A percentile compares a stretch with the other conserved stretches of the same genome.
Evolutionary conservation across 2,888 invertebrate genomes (phyloP).

Genomic region (Scaptomyza flava): DNA sequence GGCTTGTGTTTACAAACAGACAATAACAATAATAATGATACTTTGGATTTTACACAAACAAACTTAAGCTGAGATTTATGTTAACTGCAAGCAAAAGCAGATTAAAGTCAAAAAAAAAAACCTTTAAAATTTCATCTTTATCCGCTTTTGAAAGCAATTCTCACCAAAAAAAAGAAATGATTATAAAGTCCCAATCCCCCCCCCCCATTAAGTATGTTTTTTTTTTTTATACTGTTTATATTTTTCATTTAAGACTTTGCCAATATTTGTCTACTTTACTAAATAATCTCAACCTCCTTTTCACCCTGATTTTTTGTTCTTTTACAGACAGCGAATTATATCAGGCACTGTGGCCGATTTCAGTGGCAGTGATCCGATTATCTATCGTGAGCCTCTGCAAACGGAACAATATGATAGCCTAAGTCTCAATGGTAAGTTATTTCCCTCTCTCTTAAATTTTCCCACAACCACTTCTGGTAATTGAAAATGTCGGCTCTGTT

Average conservation of each 20-base stretch:
- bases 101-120: too few relatives aligned
- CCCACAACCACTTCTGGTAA: conserved; percentile 51
- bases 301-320: conserved; percentile 45
- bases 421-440: conserved; percentile 94
- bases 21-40: conserved; percentile 28
- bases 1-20: conserved; percentile 19
- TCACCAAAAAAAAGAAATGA: too few relatives aligned
- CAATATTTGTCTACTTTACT: conserved; percentile 37
- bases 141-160: too few relatives aligned
- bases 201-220: too few relatives aligned
- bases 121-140: too few relatives aligned
- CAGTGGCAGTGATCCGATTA: conserved; percentile 97
- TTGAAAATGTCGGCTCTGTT: conserved; percentile 66
- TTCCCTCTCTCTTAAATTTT: neutral
- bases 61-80: conserved; percentile 25
- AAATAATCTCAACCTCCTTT: conserved; percentile 43
- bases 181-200: too few relatives aligned
- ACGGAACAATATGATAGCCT: conserved; percentile 98
- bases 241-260: conserved; percentile 1
- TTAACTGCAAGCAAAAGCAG: neutral
- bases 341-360: conserved; percentile 98
- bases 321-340: conserved; percentile 95
- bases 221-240: neutral
- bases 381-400: conserved; percentile 95
- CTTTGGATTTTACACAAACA: conserved; percentile 41